Evolutionary conservation across 2,888 invertebrate species (phyloP), one percentile per base, ranked within the genome.

Genomic region (Idaea aversata): DNA sequence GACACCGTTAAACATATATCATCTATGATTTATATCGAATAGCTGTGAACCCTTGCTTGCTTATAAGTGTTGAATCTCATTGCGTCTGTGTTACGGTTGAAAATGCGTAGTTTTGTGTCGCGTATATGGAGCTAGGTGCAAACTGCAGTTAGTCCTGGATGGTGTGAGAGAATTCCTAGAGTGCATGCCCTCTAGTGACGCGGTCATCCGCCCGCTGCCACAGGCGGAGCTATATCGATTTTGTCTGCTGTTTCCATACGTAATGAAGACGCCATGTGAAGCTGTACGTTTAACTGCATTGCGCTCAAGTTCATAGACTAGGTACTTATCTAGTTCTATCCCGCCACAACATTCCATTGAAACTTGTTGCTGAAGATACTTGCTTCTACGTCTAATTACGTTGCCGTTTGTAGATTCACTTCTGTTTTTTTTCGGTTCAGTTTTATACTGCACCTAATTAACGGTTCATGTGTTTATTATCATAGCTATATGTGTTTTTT

Each of bases 161-260:
- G 71, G 76, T 62, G 71, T 70, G 68, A 70, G 74, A 75, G 75
- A 72, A 76, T 76, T 79, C 73, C 75, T 74, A 76, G 81, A 84
- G 86, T 85, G 82, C 83, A 82, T 82, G 80, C 79, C 70, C 71
- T 65, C 65, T 4, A 59, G 63, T n/a, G 78, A 77, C 77, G 81
- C 84, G 83, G 82, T 82, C 82, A 83, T 76, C 77, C 81, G 78
- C 78, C 78, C 73, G 74, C 70, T 69, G 71, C 70, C 71, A 75
- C 73, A 75, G 82, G 78, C 80, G 80, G 82, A 81, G 80, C 78
- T 76, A 74, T 91, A 92, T 92, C 82, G 91, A 91, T 92, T 90
- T 79, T 84, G 91, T 91, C 91, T 91, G 88, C 83, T 76, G 75
- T 75, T 81, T 83, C 80, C 80, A 77, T 79, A 85, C 84, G 85